These are phyloP conservation scores for Polypedilum vanderplanki DNA, from an alignment of 1,140 invertebrate species.

Conservation along the genomic window DNA sequence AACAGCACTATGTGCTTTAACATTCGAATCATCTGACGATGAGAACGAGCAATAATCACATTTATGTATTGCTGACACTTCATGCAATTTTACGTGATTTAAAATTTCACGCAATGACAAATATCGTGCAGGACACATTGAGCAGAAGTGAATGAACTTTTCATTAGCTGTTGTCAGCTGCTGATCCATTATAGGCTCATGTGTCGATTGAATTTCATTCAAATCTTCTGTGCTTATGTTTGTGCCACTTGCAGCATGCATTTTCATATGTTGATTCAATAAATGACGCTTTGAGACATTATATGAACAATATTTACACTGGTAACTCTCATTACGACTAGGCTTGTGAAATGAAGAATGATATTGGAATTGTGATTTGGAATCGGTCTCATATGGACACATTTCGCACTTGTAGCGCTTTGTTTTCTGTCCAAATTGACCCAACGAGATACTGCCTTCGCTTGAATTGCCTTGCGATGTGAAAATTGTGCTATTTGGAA, in stretches of 20 bases:
- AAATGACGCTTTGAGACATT: conserved; percentile 73
- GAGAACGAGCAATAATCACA: conserved; percentile 76
- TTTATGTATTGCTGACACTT: conserved; percentile 52
- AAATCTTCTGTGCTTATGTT: neutral
- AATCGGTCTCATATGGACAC: conserved; percentile 75
- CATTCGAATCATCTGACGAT: conserved; percentile 58
- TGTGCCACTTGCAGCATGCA: conserved; percentile 45
- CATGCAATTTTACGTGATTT: conserved; percentile 63
- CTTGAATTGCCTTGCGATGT: conserved; percentile 32
- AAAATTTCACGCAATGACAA: conserved; percentile 57
- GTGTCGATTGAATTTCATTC: neutral
- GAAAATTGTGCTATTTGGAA: neutral
- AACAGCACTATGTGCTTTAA: conserved; percentile 66
- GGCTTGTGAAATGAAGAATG: conserved; percentile 78
- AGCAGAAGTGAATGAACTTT: conserved; percentile 4
- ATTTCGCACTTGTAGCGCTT: conserved; percentile 61
- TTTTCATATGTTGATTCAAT: conserved; percentile 67
- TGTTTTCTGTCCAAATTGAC: conserved; percentile 44
- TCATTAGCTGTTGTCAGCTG: neutral
- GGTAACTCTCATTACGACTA: conserved; percentile 59
- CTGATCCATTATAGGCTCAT: neutral
- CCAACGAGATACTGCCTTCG: neutral
- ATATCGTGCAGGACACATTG: conserved; percentile 40
- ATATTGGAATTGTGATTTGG: conserved; percentile 75
- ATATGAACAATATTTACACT: conserved; percentile 73